These are phyloP conservation scores for Montipora efflorescens DNA, from an alignment of 64 coral and sea anemone genomes.

Conservation along the genomic window DNA sequence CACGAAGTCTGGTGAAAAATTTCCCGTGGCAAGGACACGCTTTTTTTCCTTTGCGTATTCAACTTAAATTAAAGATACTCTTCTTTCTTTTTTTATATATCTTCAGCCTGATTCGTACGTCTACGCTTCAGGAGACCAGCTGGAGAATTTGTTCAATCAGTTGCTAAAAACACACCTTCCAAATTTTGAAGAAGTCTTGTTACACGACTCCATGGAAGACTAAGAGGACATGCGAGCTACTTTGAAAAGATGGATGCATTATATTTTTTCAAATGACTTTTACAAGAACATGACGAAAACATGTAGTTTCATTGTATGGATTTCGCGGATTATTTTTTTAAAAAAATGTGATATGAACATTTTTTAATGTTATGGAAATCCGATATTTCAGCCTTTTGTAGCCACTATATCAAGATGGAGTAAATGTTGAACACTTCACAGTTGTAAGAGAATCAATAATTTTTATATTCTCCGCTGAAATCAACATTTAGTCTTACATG, in stretches of 20 bases:
- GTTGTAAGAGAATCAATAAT: too few relatives aligned
- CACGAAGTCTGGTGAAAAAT: too few relatives aligned
- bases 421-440: too few relatives aligned
- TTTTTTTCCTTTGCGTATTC: too few relatives aligned
- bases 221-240: neutral
- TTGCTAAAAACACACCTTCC: conserved; percentile 55
- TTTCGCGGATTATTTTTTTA: too few relatives aligned
- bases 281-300: neutral
- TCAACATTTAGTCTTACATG: too few relatives aligned
- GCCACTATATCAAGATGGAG: too few relatives aligned
- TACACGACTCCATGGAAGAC: conserved; percentile 8
- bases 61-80: neutral
- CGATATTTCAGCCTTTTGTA: too few relatives aligned
- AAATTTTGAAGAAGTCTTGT: conserved; percentile 46
- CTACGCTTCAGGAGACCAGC: neutral
- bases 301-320: neutral
- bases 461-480: too few relatives aligned
- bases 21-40: too few relatives aligned
- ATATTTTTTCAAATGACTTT: neutral
- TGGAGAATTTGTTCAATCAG: conserved; percentile 29
- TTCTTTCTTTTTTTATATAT: neutral
- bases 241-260: neutral
- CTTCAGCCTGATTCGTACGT: conserved; percentile 41
- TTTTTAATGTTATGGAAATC: too few relatives aligned
- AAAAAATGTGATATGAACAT: too few relatives aligned